Conservation (phyloP, 1,140 invertebrate species). For the Macrosteles quadrilineatus region DNA sequence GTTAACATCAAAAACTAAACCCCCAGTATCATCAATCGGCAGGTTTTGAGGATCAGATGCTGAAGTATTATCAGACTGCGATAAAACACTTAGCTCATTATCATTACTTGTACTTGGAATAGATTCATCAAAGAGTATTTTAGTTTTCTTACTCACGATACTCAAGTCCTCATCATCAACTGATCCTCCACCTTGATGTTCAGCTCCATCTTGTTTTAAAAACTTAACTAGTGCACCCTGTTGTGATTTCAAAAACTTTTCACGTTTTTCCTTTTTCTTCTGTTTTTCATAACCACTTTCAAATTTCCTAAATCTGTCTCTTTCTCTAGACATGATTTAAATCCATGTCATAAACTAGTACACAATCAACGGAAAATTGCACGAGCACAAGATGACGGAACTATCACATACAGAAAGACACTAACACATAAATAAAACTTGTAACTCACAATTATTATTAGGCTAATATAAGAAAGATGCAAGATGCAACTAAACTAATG, state of each 20-base stretch:
- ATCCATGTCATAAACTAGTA: background rate
- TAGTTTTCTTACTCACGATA: background rate
- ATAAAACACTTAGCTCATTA: background rate
- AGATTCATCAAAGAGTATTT: background rate
- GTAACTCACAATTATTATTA: too few species aligned
- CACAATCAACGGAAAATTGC: background rate
- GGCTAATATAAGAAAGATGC: too few species aligned
- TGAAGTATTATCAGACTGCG: background rate
- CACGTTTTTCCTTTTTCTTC: background rate
- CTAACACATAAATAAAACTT: too few species aligned
- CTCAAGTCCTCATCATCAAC: background rate
- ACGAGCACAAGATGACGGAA: too few species aligned
- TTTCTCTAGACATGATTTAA: conserved; percentile 18
- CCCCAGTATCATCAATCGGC: background rate
- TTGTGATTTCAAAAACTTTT: conserved; percentile 5
- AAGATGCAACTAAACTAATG: too few species aligned
- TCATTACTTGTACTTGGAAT: conserved; percentile 1
- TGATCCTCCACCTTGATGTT: conserved; percentile 5
- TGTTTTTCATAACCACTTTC: conserved; percentile 17
- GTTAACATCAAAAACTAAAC: background rate
- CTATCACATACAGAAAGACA: too few species aligned
- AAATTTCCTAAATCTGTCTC: conserved; percentile 14
- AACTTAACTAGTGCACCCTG: background rate
- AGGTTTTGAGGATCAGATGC: conserved; percentile 2
- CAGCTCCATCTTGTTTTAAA: conserved; percentile 12